phyloP scores from a whole-genome alignment of 2,113 vertebrate genomes.

The Geococcyx californianus region DNA sequence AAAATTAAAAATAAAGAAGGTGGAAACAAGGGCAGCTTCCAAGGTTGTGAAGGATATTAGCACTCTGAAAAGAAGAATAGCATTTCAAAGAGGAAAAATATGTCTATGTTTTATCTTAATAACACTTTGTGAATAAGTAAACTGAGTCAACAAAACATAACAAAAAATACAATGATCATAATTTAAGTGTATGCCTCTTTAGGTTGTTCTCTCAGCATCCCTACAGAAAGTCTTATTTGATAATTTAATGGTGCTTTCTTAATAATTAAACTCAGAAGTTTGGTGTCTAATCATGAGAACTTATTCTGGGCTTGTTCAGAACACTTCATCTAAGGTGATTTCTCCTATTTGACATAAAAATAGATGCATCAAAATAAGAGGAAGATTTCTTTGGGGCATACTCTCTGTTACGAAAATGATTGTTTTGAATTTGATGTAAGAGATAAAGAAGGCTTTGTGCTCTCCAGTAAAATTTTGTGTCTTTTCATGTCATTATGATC shows the following conservation, averaged over 20 bases:
- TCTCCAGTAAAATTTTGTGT: not conserved
- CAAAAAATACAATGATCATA: not conserved
- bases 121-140: not conserved
- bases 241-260: not conserved
- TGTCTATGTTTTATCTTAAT: not conserved
- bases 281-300: not conserved
- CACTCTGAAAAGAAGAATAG: not conserved
- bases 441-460: not conserved
- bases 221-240: not conserved
- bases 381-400: not conserved
- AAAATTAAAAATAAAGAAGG: not conserved
- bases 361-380: not conserved
- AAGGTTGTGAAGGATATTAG: not conserved
- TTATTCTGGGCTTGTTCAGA: not conserved
- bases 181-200: not conserved
- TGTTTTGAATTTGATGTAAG: not conserved
- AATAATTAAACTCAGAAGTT: not conserved
- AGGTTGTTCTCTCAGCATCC: not conserved
- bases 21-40: not conserved
- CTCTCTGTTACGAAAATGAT: not conserved
- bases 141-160: not conserved
- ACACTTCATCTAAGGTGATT: not conserved
- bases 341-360: not conserved
- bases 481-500: not conserved
- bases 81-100: not conserved